Conservation (phyloP, 1,140 invertebrate genomes). For the Drosophila erecta region DNA sequence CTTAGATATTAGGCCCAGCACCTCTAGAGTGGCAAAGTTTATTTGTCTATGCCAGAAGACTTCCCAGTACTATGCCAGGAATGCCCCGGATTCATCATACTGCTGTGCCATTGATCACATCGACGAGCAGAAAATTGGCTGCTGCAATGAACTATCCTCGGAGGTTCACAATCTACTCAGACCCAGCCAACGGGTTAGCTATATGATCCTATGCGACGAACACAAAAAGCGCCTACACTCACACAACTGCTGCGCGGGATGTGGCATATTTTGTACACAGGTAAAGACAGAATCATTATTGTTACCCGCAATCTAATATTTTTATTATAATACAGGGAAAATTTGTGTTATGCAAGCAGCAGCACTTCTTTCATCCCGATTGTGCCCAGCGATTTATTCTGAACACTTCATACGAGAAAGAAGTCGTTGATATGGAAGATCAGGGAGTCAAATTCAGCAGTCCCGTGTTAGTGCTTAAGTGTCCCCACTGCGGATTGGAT, state of each 20-base stretch:
- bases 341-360: slow-evolving; percentile 81
- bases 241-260: slow-evolving; percentile 96
- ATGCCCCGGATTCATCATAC: slow-evolving; percentile 80
- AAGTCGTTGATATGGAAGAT: slow-evolving; percentile 1
- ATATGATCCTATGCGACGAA: slow-evolving; percentile 92
- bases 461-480: slow-evolving; percentile 85
- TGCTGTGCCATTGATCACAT: slow-evolving; percentile 91
- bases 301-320: not conserved
- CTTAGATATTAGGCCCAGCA: slow-evolving; percentile 46
- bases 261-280: slow-evolving; percentile 96
- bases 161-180: slow-evolving; percentile 88
- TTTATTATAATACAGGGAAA: slow-evolving; percentile 59
- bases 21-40: slow-evolving; percentile 53
- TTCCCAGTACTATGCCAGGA: slow-evolving; percentile 80
- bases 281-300: slow-evolving; percentile 84
- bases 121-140: slow-evolving; percentile 91
- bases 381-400: slow-evolving; percentile 82
- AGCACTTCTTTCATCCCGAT: slow-evolving; percentile 83
- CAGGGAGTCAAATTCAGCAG: slow-evolving; percentile 62
- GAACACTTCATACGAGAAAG: slow-evolving; percentile 76
- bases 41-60: slow-evolving; percentile 79
- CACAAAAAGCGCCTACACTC: slow-evolving; percentile 91
- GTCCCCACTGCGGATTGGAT: slow-evolving; percentile 92
- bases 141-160: slow-evolving; percentile 88
- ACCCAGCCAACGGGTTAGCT: slow-evolving; percentile 92